Evolutionary conservation across 2,797 vertebrate species (phyloP), one percentile per base, ranked within the genome.

Genomic region (Cichlasoma orientale): DNA sequence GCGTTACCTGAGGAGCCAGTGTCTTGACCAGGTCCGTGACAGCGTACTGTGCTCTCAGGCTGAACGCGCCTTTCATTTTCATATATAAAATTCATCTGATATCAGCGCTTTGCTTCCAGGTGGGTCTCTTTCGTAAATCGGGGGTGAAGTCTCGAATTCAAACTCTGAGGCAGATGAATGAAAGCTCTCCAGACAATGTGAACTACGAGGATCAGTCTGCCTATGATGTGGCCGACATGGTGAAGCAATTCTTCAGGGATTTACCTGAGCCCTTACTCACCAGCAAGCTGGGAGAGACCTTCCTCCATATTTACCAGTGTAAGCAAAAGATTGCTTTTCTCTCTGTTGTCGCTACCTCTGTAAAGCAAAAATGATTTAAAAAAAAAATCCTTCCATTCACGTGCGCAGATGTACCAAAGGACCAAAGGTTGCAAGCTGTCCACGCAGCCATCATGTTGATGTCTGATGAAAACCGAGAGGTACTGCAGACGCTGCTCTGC

Each of bases 221-320:
- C 0, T 99, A 99, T 0, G 98, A 99, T 36, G 98, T 99, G 84
- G 98, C 98, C 0, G 98, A 99, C 84, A 98, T 99, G 98, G 96
- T 99, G 71, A 99, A 99, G 81, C 98, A 99, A 87, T 99, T 99
- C 92, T 99, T 99, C 94, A 95, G 98, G 74, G 98, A 99, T 90
- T 95, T 99, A 29, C 98, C 98, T 0, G 98, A 99, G 77, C 98
- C 98, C 5, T 96, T 99, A 19, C 97, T 99, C 86, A 99, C 97
- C 77, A 98, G 96, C 95, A 99, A 99, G 87, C 95, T 99, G 33
- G 97, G 97, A 41, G 98, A 99, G 92, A 99, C 98, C 79, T 99
- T 99, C 88, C 97, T 99, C 54, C 98, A 99, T 78, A 99, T 99
- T 84, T 99, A 99, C 80, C 98, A 99, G 56, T 98, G 98, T 99